Percentiles rank a stretch among this genome's conserved stretches.
Conservation (phyloP, 2,113 vertebrate genomes). For the Psilopsiagon aymara region DNA sequence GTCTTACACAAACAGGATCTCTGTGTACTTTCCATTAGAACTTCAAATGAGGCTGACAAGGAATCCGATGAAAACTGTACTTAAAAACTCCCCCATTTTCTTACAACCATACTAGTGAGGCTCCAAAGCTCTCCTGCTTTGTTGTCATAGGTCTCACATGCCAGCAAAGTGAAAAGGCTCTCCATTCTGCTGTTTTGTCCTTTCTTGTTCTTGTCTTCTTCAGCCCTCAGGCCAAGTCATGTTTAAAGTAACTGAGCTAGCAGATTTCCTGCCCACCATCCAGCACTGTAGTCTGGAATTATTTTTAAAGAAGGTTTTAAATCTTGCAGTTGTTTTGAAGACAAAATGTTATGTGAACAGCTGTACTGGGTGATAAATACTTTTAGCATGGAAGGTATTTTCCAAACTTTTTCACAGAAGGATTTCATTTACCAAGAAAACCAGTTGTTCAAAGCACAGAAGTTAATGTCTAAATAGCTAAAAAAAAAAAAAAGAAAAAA, state of each 20-base stretch:
- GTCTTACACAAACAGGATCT: background rate
- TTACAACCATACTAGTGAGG: background rate
- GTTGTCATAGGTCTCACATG: background rate
- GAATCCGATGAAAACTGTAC: background rate
- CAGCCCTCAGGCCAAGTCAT: background rate
- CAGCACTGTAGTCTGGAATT: background rate
- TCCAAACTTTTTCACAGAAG: background rate
- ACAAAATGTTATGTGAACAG: background rate
- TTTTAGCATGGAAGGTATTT: background rate
- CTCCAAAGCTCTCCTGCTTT: background rate
- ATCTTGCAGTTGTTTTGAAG: background rate
- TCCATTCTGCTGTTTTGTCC: background rate
- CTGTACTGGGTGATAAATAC: background rate
- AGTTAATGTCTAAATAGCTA: background rate
- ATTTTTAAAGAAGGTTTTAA: background rate
- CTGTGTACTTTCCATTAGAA: background rate
- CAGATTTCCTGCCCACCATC: background rate
- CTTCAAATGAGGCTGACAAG: background rate
- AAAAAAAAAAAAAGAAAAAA: background rate
- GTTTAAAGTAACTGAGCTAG: background rate
- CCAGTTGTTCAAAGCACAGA: background rate
- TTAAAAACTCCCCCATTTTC: rapidly evolving
- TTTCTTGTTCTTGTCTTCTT: background rate
- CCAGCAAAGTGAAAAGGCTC: background rate
- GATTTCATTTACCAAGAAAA: background rate